These are phyloP conservation scores for Nymphalis io DNA, from an alignment of 1,140 invertebrate genomes.

Conservation along the genomic window DNA sequence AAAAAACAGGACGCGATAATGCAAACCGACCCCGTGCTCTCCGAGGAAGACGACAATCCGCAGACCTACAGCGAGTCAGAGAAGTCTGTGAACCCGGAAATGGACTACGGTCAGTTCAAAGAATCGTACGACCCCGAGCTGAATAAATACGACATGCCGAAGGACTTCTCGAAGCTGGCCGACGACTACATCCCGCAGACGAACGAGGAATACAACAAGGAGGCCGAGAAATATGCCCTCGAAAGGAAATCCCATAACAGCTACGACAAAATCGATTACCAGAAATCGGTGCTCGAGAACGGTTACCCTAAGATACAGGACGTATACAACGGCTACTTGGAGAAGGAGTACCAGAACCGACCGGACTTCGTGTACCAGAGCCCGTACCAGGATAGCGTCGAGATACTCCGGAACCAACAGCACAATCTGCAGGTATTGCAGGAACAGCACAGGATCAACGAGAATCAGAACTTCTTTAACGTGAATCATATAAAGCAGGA, in stretches of 20 bases:
- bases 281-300: constrained; percentile 45
- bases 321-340: constrained; percentile 52
- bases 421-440: constrained; percentile 67
- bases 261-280: constrained; percentile 56
- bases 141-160: constrained; percentile 53
- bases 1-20: constrained; percentile 72
- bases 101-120: constrained; percentile 34
- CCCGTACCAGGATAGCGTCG: constrained; percentile 56
- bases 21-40: constrained; percentile 68
- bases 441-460: constrained; percentile 57
- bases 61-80: constrained; percentile 56
- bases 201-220: constrained; percentile 72
- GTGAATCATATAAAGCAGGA: too few species aligned
- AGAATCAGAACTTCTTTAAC: too few species aligned
- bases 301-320: constrained; percentile 51
- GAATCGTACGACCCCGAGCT: constrained; percentile 35
- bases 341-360: constrained; percentile 44
- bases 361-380: constrained; percentile 41
- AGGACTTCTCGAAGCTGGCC: constrained; percentile 58
- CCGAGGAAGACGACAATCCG: constrained; percentile 62
- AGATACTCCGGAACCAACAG: constrained; percentile 65
- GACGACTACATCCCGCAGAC: constrained; percentile 70
- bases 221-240: constrained; percentile 69
- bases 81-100: constrained; percentile 44
- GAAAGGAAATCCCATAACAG: constrained; percentile 61